These are phyloP conservation scores for Drosophila kikkawai DNA, from an alignment of 1,140 invertebrate genomes.

Conservation along the genomic window DNA sequence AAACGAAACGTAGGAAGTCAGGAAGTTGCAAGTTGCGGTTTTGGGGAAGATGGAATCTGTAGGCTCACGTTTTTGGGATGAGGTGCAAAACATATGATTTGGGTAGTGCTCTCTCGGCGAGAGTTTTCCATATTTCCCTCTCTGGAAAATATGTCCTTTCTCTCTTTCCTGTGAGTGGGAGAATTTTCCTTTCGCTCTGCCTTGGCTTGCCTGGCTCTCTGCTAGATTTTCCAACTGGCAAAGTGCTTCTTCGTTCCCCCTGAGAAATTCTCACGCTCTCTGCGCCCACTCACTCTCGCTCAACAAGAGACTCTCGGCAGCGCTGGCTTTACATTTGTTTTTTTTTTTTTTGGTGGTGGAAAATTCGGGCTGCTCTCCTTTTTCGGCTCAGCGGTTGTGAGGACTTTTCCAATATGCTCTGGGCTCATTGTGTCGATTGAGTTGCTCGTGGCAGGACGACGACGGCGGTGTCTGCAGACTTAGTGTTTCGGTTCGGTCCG, in stretches of 20 bases:
- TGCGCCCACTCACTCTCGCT: slow-evolving; percentile 46
- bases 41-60: slow-evolving; percentile 52
- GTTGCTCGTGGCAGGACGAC: slow-evolving; percentile 84
- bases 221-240: background rate
- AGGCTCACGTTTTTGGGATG: slow-evolving; percentile 20
- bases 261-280: slow-evolving; percentile 10
- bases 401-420: slow-evolving; percentile 78
- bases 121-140: slow-evolving; percentile 3
- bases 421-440: slow-evolving; percentile 84
- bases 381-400: slow-evolving; percentile 46
- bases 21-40: slow-evolving; percentile 75
- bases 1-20: slow-evolving; percentile 73
- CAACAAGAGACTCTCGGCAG: slow-evolving; percentile 22
- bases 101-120: slow-evolving; percentile 2
- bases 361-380: slow-evolving; percentile 53
- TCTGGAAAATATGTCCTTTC: background rate
- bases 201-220: slow-evolving; percentile 11
- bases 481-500: slow-evolving; percentile 44
- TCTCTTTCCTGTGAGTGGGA: slow-evolving; percentile 5
- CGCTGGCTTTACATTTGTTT: slow-evolving; percentile 28
- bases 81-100: slow-evolving; percentile 68
- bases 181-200: background rate
- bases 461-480: slow-evolving; percentile 46
- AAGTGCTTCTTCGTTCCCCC: slow-evolving; percentile 1
- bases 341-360: slow-evolving; percentile 64